Conservation (phyloP, 2,113 vertebrate species). For the Amazona guildingii region DNA sequence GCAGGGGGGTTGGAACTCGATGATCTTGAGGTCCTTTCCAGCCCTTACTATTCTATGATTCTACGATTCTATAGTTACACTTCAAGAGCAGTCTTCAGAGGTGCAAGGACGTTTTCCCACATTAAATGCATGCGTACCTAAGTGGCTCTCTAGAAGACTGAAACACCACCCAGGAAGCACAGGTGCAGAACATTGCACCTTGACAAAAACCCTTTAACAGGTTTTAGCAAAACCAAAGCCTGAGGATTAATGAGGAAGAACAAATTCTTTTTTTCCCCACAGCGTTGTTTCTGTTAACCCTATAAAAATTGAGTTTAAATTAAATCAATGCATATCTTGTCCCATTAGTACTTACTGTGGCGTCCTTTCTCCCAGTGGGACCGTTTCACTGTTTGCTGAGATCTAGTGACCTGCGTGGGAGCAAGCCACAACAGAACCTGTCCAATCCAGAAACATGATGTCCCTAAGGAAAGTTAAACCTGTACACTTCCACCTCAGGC, state of each 20-base stretch:
- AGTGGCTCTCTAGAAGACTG: background rate
- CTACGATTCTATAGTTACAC: no score
- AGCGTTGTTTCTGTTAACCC: background rate
- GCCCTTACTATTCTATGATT: no score
- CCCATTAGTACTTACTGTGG: background rate
- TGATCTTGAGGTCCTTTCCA: no score
- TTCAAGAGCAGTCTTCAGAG: background rate
- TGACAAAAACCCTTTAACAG: background rate
- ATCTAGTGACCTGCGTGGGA: background rate
- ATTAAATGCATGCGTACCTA: rapidly evolving
- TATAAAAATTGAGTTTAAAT: background rate
- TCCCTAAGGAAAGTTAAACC: background rate
- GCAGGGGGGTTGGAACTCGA: no score
- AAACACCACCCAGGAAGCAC: background rate
- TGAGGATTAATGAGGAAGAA: background rate
- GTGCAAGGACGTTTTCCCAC: background rate
- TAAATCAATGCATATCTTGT: background rate
- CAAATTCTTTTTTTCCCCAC: background rate
- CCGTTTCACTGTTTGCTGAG: background rate
- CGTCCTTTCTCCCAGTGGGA: background rate
- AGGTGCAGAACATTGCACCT: background rate
- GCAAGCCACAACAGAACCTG: background rate
- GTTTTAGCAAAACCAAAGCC: background rate
- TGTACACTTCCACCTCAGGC: background rate
- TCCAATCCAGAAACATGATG: background rate